Evolutionary conservation across 2,888 invertebrate species (phyloP).

Genomic region (Acanthosoma haemorrhoidale): DNA sequence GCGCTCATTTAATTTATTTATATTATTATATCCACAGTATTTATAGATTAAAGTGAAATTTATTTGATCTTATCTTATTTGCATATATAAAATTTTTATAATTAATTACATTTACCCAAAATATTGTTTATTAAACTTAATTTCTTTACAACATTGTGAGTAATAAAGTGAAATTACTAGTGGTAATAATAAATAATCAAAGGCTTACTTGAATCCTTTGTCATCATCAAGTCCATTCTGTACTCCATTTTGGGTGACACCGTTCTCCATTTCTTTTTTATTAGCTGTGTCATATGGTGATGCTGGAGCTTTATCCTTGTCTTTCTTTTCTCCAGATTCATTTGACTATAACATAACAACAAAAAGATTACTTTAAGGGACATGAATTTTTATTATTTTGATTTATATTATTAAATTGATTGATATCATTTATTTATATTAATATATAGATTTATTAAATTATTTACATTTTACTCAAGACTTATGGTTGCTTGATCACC

Average conservation of each 20-base stretch:
- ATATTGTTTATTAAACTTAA: no score
- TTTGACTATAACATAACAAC: slow-evolving; percentile 43
- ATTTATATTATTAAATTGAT: neutral
- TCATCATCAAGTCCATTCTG: slow-evolving; percentile 78
- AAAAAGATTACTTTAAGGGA: neutral
- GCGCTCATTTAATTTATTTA: no score
- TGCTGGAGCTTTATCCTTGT: slow-evolving; percentile 53
- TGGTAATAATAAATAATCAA: slow-evolving; percentile 2
- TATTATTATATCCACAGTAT: no score
- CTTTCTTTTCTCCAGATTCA: slow-evolving; percentile 47
- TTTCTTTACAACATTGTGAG: no score
- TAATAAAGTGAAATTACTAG: neutral
- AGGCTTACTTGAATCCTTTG: slow-evolving; percentile 81
- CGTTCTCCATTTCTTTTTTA: slow-evolving; percentile 46
- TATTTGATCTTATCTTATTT: no score
- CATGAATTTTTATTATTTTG: neutral
- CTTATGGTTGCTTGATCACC: no score
- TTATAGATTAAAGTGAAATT: no score
- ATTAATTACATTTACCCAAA: no score
- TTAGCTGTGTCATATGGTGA: slow-evolving; percentile 53
- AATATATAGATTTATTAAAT: no score
- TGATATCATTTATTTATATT: no score
- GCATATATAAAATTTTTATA: no score
- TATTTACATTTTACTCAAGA: no score
- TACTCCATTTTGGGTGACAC: slow-evolving; percentile 52